Evolutionary conservation across 2,797 vertebrate genomes (phyloP).

Genomic region (Onychomys torridus): DNA sequence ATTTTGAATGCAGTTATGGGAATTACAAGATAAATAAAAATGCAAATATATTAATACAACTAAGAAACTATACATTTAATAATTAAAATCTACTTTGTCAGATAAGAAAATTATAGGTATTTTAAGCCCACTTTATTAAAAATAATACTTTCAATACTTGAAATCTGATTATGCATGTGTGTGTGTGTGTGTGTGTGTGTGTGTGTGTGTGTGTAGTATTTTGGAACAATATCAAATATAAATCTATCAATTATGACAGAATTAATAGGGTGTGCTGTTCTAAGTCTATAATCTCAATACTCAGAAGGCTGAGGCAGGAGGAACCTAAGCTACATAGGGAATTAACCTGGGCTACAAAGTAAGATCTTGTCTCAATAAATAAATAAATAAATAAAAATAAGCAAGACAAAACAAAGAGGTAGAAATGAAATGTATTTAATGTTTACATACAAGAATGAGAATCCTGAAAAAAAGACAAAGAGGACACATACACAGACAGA

Average conservation of each 20-base stretch:
- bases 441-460: not conserved
- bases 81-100: slow-evolving; percentile 42
- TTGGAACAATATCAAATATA: slow-evolving; percentile 38
- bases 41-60: slow-evolving; percentile 15
- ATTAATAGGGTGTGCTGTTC: not conserved
- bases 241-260: not conserved
- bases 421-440: slow-evolving; percentile 17
- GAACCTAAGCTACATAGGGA: not conserved
- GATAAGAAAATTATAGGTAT: slow-evolving; percentile 57
- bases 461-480: not conserved
- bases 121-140: slow-evolving; percentile 53
- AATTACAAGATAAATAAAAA: slow-evolving; percentile 13
- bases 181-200: not conserved
- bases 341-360: not conserved
- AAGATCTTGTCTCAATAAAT: not conserved
- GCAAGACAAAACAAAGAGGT: not conserved
- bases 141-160: slow-evolving; percentile 41
- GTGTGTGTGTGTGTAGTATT: not conserved
- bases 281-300: not conserved
- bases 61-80: slow-evolving; percentile 59
- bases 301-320: not conserved
- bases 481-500: not conserved
- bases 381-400: not conserved
- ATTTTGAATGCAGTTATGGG: slow-evolving; percentile 47
- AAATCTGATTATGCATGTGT: slow-evolving; percentile 39